Evolutionary conservation across 1,140 invertebrate genomes (phyloP).

Genomic region (Triops longicaudatus): DNA sequence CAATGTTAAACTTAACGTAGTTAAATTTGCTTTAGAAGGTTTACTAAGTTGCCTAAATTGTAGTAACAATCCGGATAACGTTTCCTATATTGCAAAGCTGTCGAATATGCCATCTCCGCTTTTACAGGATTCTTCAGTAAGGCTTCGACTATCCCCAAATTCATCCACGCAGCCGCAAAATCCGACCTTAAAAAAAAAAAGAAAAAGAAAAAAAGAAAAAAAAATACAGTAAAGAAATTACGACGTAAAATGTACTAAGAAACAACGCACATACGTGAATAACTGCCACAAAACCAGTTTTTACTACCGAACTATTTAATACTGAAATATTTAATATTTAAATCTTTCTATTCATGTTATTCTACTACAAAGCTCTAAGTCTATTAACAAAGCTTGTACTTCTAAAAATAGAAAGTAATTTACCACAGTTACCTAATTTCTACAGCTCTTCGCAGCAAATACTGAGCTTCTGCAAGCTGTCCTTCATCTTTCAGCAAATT

Average conservation of each 20-base stretch:
- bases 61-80: conserved; percentile 89
- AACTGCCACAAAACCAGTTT: no score
- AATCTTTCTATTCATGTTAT: no score
- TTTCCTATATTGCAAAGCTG: conserved; percentile 60
- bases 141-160: conserved; percentile 84
- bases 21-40: conserved; percentile 34
- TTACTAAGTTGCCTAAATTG: conserved; percentile 84
- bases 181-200: conserved; percentile 51
- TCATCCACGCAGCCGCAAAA: conserved; percentile 97
- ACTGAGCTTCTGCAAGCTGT: conserved; percentile 62
- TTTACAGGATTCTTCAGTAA: conserved; percentile 58
- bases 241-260: no score
- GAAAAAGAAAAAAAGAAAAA: neutral
- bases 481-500: conserved; percentile 79
- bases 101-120: conserved; percentile 69
- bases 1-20: no score
- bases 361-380: no score
- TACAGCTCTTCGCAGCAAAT: conserved; percentile 63
- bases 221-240: neutral
- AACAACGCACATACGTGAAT: no score
- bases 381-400: no score
- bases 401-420: no score
- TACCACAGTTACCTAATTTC: conserved; percentile 47
- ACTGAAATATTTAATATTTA: no score
- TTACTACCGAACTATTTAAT: no score